Evolutionary conservation across 2,797 vertebrate genomes (phyloP), one percentile per base, ranked within the genome.

Genomic region (Echiichthys vipera): DNA sequence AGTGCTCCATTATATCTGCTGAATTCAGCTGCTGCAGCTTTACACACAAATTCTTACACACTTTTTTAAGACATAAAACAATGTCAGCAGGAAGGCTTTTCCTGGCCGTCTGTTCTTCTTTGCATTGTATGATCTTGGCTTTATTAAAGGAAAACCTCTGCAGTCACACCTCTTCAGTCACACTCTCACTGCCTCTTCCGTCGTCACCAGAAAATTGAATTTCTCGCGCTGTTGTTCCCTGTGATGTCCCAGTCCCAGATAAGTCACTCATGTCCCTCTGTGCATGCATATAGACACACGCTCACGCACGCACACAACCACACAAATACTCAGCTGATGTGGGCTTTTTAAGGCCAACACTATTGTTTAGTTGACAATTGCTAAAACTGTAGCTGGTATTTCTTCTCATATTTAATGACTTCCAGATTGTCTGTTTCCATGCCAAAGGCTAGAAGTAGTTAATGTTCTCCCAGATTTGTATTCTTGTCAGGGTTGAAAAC

Each of bases 161-260:
- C 83, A 87, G 92, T 92, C 89, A 84, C 90, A 90, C 88, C 86
- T 90, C 83, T 88, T 90, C 91, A 86, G 90, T 88, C 81, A 83
- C 71, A 65, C 81, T 88, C 77, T 45, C 39, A 25, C 80, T 79
- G 63, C 46, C 56, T 78, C 72, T 78, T 84, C 87, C 71, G 53
- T 81, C 46, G 65, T 74, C 81, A 67, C 72, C 82, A 85, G 91
- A 89, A 93, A 91, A 93, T 91, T 88, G 74, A 89, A 90, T 92
- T 93, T 88, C 74, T 78, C 22, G 77, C 37, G 49, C 76, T 74
- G 81, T 85, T 91, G 87, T 90, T 91, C 77, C 71, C 80, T 89
- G 80, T 91, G 90, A 91, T 92, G 90, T 92, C 66, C 79, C 84
- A 56, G 90, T 88, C 90, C 92, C 87, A 91, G 89, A 92, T 93